Conservation (phyloP, 2,797 vertebrate genomes). For the Eremophila alpestris region DNA sequence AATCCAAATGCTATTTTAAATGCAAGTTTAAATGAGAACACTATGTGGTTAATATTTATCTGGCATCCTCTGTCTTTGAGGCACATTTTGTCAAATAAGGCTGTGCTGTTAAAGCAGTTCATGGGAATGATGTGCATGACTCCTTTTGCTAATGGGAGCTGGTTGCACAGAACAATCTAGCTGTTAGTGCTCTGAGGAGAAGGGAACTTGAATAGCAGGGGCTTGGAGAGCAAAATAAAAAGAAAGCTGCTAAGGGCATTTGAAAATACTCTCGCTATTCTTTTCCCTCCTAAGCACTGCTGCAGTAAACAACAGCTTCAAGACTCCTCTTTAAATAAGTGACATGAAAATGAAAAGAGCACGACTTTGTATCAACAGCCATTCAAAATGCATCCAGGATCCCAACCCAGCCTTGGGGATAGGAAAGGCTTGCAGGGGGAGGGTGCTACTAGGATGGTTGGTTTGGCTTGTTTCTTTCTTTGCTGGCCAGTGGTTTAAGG, state of each 20-base stretch:
- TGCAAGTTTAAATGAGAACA: background rate
- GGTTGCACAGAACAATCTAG: slow-evolving; percentile 61
- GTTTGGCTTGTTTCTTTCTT: background rate
- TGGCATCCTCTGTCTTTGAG: background rate
- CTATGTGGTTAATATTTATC: slow-evolving; percentile 12
- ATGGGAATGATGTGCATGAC: slow-evolving; percentile 42
- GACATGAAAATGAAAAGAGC: slow-evolving; percentile 56
- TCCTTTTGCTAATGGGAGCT: slow-evolving; percentile 63
- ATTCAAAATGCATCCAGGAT: slow-evolving; percentile 7
- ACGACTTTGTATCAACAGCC: slow-evolving; percentile 41
- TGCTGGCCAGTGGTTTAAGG: background rate
- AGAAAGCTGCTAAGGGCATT: slow-evolving; percentile 57
- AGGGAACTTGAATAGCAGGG: slow-evolving; percentile 58
- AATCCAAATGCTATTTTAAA: slow-evolving; percentile 17
- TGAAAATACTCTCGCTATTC: slow-evolving; percentile 30
- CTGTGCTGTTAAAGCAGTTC: slow-evolving; percentile 18
- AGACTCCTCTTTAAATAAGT: slow-evolving; percentile 52
- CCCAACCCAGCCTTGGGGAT: slow-evolving; percentile 36
- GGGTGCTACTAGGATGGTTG: background rate
- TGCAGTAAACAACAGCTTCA: slow-evolving; percentile 50
- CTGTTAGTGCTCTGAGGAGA: slow-evolving; percentile 60
- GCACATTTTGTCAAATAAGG: background rate
- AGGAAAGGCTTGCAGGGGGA: background rate
- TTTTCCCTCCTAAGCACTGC: slow-evolving; percentile 31
- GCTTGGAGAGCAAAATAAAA: slow-evolving; percentile 59